Percentiles rank a stretch among this genome's conserved stretches.
These are phyloP conservation scores for Drosophila planitibia DNA, from an alignment of 2,888 invertebrate genomes.

Conservation along the genomic window DNA sequence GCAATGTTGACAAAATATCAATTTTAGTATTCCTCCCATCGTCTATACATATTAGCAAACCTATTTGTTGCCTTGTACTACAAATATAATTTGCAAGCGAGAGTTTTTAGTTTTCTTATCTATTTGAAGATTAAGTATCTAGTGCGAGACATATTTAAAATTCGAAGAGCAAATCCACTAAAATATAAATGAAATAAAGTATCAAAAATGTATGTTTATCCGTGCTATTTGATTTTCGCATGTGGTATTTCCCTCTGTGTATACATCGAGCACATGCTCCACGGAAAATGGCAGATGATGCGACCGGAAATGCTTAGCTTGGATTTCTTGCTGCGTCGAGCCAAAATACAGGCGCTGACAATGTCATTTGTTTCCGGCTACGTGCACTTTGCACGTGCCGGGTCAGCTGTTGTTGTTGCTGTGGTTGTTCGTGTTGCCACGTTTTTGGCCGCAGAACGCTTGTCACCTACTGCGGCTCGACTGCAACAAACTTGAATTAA, in stretches of 20 bases:
- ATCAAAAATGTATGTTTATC: neutral
- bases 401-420: conserved; percentile 17
- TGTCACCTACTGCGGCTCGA: conserved; percentile 46
- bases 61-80: neutral
- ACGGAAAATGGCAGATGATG: conserved; percentile 48
- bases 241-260: neutral
- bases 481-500: conserved; percentile 62
- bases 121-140: neutral
- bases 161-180: neutral
- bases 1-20: neutral
- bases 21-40: neutral
- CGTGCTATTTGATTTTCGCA: neutral
- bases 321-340: conserved; percentile 62
- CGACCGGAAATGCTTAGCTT: conserved; percentile 76
- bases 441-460: conserved; percentile 11
- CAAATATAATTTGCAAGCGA: neutral
- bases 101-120: neutral
- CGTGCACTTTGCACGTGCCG: conserved; percentile 74
- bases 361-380: conserved; percentile 77
- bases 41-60: neutral
- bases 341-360: conserved; percentile 63
- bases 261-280: conserved; percentile 28
- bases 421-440: conserved; percentile 12
- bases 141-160: neutral
- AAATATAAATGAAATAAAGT: neutral